Evolutionary conservation across 2,113 vertebrate genomes (phyloP).

Genomic region (Panurus biarmicus): DNA sequence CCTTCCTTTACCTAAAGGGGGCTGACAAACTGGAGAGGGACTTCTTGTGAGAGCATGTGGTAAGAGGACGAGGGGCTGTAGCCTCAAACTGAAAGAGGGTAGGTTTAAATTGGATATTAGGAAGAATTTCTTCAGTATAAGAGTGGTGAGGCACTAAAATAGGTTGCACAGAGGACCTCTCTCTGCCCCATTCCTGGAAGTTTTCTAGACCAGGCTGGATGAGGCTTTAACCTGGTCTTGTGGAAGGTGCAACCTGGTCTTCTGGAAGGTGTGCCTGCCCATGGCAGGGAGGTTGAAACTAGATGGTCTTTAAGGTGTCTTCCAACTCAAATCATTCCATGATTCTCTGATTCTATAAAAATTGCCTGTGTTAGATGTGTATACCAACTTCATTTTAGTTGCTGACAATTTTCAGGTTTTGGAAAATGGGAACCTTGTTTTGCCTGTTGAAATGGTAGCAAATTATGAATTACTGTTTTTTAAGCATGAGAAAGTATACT

Average conservation of each 20-base stretch:
- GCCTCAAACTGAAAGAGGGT: background rate
- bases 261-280: background rate
- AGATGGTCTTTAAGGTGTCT: background rate
- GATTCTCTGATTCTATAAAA: background rate
- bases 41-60: background rate
- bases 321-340: background rate
- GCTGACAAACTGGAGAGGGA: background rate
- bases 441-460: background rate
- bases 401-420: background rate
- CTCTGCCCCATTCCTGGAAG: background rate
- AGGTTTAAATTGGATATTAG: background rate
- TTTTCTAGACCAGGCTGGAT: background rate
- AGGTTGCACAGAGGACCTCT: background rate
- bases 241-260: background rate
- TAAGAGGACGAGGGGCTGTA: background rate
- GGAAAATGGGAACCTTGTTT: background rate
- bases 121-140: background rate
- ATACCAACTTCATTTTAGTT: background rate
- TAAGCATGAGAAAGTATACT: background rate
- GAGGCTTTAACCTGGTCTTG: background rate
- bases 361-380: background rate
- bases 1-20: background rate
- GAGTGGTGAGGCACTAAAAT: background rate
- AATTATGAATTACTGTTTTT: background rate
- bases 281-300: no score